Conservation (phyloP, 1,140 invertebrate genomes). For the Teleopsis dalmanni region DNA sequence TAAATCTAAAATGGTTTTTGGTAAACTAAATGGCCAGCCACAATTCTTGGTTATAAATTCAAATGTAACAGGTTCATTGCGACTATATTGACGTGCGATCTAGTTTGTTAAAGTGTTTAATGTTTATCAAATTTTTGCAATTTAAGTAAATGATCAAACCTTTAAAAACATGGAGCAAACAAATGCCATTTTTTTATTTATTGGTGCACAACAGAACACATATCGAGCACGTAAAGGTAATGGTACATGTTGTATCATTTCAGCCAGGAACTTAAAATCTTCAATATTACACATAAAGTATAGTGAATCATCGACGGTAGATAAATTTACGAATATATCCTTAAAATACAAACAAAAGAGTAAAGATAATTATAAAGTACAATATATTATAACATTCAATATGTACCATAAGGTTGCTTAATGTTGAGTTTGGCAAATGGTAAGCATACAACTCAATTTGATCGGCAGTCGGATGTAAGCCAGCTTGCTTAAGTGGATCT, state of each 20-base stretch:
- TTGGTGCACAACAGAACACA: slow-evolving; percentile 93
- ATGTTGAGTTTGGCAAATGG: slow-evolving; percentile 84
- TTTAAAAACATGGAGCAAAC: slow-evolving; percentile 91
- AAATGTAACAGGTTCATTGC: slow-evolving; percentile 79
- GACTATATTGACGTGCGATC: slow-evolving; percentile 88
- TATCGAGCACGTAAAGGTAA: slow-evolving; percentile 85
- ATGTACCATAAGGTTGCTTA: slow-evolving; percentile 85
- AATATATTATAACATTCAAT: slow-evolving; percentile 5
- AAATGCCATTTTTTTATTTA: slow-evolving; percentile 87
- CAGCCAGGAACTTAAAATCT: slow-evolving; percentile 92
- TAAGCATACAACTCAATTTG: slow-evolving; percentile 98
- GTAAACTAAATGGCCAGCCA: slow-evolving; percentile 75
- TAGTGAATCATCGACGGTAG: not conserved
- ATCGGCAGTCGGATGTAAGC: slow-evolving; percentile 93
- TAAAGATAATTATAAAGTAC: slow-evolving; percentile 1
- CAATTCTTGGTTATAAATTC: slow-evolving; percentile 78
- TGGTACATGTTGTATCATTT: slow-evolving; percentile 93
- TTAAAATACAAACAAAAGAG: slow-evolving; percentile 44
- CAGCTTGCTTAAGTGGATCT: slow-evolving; percentile 73
- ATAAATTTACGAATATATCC: slow-evolving; percentile 90
- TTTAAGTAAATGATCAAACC: slow-evolving; percentile 44
- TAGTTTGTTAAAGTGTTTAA: slow-evolving; percentile 33
- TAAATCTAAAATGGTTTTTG: slow-evolving; percentile 78
- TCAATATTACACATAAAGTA: slow-evolving; percentile 87
- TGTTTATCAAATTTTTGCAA: not conserved